These are phyloP conservation scores for Amphipoea oculea DNA, from an alignment of 2,888 invertebrate genomes.

Conservation along the genomic window DNA sequence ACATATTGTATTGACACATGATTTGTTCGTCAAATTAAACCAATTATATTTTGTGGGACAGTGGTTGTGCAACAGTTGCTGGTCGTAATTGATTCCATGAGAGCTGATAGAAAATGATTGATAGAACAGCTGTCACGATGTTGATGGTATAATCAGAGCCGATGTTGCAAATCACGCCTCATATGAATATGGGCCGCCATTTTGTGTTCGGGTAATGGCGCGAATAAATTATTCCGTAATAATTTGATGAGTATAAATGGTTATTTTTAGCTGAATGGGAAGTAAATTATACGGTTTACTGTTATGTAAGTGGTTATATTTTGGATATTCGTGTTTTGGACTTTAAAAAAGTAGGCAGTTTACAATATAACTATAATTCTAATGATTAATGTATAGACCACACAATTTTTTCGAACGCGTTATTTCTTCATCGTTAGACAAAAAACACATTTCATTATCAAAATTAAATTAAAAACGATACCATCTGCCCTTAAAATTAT, in stretches of 20 bases:
- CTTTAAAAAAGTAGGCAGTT: background rate
- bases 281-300: slow-evolving; percentile 27
- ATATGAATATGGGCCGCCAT: slow-evolving; percentile 61
- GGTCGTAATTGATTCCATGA: slow-evolving; percentile 66
- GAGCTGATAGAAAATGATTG: slow-evolving; percentile 67
- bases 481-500: slow-evolving; percentile 48
- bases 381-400: slow-evolving; percentile 23
- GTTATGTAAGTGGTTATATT: background rate
- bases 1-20: slow-evolving; percentile 53
- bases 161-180: slow-evolving; percentile 64
- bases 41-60: slow-evolving; percentile 67
- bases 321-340: background rate
- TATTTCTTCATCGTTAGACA: slow-evolving; percentile 5
- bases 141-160: slow-evolving; percentile 67
- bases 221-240: slow-evolving; percentile 60
- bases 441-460: slow-evolving; percentile 41
- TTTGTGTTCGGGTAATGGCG: slow-evolving; percentile 62
- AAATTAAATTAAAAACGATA: slow-evolving; percentile 53
- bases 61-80: slow-evolving; percentile 64
- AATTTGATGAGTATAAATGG: slow-evolving; percentile 59
- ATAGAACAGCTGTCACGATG: slow-evolving; percentile 65
- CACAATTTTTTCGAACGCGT: background rate
- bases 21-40: slow-evolving; percentile 56
- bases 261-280: slow-evolving; percentile 49
- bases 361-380: background rate